Base-by-base conservation (phyloP, 2,797 vertebrate species). In the Cebuella pygmaea region DNA sequence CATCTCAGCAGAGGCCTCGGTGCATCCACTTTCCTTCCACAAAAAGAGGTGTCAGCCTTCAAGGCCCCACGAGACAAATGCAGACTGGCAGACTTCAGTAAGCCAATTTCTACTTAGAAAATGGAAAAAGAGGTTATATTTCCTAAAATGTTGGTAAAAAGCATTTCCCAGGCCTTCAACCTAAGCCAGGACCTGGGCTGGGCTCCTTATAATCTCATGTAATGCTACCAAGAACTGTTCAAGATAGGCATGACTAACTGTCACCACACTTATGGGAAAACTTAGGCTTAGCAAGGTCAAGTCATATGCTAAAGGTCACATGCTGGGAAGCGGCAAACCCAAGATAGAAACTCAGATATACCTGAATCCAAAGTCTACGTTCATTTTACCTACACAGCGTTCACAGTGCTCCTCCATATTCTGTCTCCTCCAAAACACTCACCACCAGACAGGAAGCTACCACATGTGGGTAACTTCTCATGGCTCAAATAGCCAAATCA, bases 371-470 rank as follows among this genome's bases (percentile, higher is more conserved):
- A 55, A 86, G 74, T 55, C n/a, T 26, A 4, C 2, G 7, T 52
- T 55, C 50, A 17, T 8, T 12, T 50, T 80, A 7, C 4, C 59
- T 84, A 9, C 2, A 24, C 0, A 2, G 39, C 24, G 4, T 39
- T 46, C 33, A 36, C 1, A 3, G 48, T 33, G 39, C 50, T 57
- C 39, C 26, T 59, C 50, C 20, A 52, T 8, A 17, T 12, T 14
- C n/a, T 22, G 19, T 50, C 44, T 26, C 67, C 55, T 24, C 74
- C 11, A 24, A 33, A 80, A 74, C 30, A 86, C 36, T 64, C 59
- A 57, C 27, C 17, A n/a, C 8, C 24, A 50, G 33, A 59, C 2
- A 82, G 55, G 67, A 46, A 57, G 46, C 19, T 41, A 72, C 7
- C 39, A 50, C 30, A 4, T 0, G 3, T 19, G 11, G 30, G 52